A percentile compares a stretch with the other conserved stretches of the same genome.
Evolutionary conservation across 2,797 vertebrate genomes (phyloP).

Genomic region (Pseudotriccus pelzelni): DNA sequence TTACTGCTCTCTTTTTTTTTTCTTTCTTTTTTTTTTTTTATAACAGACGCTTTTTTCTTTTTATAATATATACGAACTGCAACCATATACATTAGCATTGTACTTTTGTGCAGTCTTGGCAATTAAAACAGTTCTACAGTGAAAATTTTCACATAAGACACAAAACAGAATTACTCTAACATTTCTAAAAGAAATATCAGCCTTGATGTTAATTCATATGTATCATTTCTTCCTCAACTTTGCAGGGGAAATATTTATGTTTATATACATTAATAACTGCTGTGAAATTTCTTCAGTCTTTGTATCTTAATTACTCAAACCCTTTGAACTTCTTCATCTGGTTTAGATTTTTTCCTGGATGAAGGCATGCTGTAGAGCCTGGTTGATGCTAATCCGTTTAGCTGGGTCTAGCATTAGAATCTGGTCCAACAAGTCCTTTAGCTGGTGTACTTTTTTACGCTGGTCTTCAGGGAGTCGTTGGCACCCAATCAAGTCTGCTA

Average conservation of each 20-base stretch:
- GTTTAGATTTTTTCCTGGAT: slow-evolving; percentile 99
- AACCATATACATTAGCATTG: slow-evolving; percentile 79
- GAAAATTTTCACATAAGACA: slow-evolving; percentile 82
- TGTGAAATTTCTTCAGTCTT: slow-evolving; percentile 85
- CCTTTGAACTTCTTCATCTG: slow-evolving; percentile 81
- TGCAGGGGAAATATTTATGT: slow-evolving; percentile 86
- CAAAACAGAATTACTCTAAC: slow-evolving; percentile 82
- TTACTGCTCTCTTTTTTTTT: slow-evolving; percentile 70
- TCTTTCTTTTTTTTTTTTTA: not conserved
- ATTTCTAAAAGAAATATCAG: slow-evolving; percentile 84
- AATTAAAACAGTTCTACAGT: slow-evolving; percentile 84
- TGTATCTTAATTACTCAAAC: slow-evolving; percentile 85
- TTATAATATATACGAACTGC: slow-evolving; percentile 77
- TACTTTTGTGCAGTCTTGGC: slow-evolving; percentile 83
- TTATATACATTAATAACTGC: slow-evolving; percentile 87
- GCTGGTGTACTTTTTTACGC: slow-evolving; percentile 98
- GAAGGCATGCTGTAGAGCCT: slow-evolving; percentile 97
- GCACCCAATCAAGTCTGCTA: slow-evolving; percentile 93
- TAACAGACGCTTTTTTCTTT: slow-evolving; percentile 73
- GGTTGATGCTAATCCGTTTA: slow-evolving; percentile 99
- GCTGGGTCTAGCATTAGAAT: slow-evolving; percentile 99
- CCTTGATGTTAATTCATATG: slow-evolving; percentile 83
- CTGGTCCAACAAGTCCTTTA: slow-evolving; percentile 97
- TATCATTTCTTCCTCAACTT: slow-evolving; percentile 84
- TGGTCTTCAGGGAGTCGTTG: slow-evolving; percentile 98